Base-by-base conservation (phyloP, 2,888 invertebrate genomes). In the Ichneumoninae sp. region DNA sequence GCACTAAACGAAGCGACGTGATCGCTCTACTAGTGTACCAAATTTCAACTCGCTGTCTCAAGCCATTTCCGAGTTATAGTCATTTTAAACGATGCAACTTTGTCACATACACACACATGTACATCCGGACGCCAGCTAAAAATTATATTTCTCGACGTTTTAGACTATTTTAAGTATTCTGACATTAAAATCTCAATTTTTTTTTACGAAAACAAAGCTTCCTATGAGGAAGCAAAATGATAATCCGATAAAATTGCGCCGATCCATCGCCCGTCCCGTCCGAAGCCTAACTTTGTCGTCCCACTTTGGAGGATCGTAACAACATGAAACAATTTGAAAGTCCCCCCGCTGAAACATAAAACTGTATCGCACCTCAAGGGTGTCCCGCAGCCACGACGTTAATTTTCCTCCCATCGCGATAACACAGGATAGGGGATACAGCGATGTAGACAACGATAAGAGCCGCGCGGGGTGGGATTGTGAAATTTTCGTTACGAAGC, bases 401-500 rank as follows among this genome's bases (percentile, higher is more conserved):
- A 36, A 76, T 76, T 76, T 66, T 76, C n/a, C 6, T 72, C 71
- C 30, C 60, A 40, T 36, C 19, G 54, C 69, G 68, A 69, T 66
- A 62, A 80, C 62, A 16, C 22, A 26, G 36, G n/a, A 70, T 78
- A 78, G 50, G 33, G 36, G 50, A 44, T 5, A 78, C 70, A 33
- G 36, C 60, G 22, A 82, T 60, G 36, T 19, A 19, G 52, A 68
- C 44, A 16, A 44, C 57, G 44, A 74, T 33, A 60, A 19, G 22
- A 19, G n/a, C 36, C 3, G 30, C 19, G 19, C 52, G 60, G 60
- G 62, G 65, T 22, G 36, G 70, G 36, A 71, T 62, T 68, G 50
- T 50, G 50, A 60, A 69, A 82, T 79, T 79, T 78, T 78, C 82
- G 74, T 82, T 78, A 79, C 74, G 74, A 54, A 52, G 16, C 33